Conservation (phyloP, 2,113 vertebrate genomes). For the Neodontobutis hainanensis region DNA sequence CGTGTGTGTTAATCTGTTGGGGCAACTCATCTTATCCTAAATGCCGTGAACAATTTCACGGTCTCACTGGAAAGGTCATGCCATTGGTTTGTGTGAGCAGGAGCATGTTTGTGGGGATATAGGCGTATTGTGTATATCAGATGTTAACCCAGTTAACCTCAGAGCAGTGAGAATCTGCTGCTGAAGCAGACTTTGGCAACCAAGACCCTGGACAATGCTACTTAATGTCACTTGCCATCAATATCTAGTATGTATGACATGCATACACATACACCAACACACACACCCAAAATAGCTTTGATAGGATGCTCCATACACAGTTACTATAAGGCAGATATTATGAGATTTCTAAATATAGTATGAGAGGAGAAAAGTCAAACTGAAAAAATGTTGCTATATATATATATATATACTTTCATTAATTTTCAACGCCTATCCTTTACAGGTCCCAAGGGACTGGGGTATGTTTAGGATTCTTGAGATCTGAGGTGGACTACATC, state of each 20-base stretch:
- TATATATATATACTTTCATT: no score
- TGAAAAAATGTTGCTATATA: no score
- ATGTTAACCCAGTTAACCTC: constrained; percentile 77
- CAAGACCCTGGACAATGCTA: constrained; percentile 44
- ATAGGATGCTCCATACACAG: not conserved
- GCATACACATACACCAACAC: constrained; percentile 42
- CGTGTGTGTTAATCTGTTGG: constrained; percentile 57
- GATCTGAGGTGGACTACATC: no score
- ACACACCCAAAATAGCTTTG: constrained; percentile 31
- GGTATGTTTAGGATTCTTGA: no score
- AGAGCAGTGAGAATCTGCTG: constrained; percentile 67
- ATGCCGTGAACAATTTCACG: constrained; percentile 81
- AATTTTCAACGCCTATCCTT: no score
- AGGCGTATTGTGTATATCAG: constrained; percentile 52
- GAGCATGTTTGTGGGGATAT: constrained; percentile 42
- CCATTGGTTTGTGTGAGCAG: constrained; percentile 46
- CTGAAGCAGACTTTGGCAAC: constrained; percentile 66
- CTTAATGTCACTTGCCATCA: constrained; percentile 67
- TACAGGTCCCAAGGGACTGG: no score
- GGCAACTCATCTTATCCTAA: constrained; percentile 73
- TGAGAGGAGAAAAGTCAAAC: not conserved
- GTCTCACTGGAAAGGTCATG: constrained; percentile 76
- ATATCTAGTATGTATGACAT: constrained; percentile 35
- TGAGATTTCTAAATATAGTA: not conserved
- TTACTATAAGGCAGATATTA: not conserved